Evolutionary conservation across 2,797 vertebrate species (phyloP), one percentile per base, ranked within the genome.

Genomic region (Peromyscus melanophrys): DNA sequence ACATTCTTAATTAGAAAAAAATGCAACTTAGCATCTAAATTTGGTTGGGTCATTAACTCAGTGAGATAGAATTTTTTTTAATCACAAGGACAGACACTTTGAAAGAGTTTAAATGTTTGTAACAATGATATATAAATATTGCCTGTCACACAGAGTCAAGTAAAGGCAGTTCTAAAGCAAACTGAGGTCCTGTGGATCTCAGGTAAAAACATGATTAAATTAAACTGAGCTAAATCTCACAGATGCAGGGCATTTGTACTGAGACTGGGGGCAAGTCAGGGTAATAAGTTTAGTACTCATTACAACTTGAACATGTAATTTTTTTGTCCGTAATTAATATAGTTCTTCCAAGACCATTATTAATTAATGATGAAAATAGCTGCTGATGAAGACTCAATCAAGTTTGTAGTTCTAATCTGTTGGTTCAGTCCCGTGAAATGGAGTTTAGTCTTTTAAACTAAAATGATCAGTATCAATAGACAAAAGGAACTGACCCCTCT

Each of bases 1-100:
- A 52, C 75, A 59, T 75, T 90, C 63, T 94, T 97, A 96, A 97
- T 90, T 96, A 93, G 67, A 75, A 73, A 96, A 91, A 31, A 97
- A 94, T 67, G 43, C 12, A 40, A 43, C 31, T 77, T 92, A 73
- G 55, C 57, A 86, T 93, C 77, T 75, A 90, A 92, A 94, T 94
- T 91, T 87, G 80, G 81, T 84, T 85, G 46, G 57, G 90, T 87
- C 91, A 83, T 94, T 97, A 83, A 85, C 49, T 92, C 82, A 52
- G 0, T 93, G 85, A 96, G 86, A 91, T 29, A 27, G 3, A 75
- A 86, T 59, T 89, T 89, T 81, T 96, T 37, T 31, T 85, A 43
- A 96, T 96, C 37, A 25, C 78, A 81, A 71, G 25, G 21, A 63
- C 27, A 46, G 82, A 55, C 55, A 11, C 46, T 46, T 55, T 94